Conservation (phyloP, 1,140 invertebrate genomes). For the Pachyrhynchus sulphureomaculatus region DNA sequence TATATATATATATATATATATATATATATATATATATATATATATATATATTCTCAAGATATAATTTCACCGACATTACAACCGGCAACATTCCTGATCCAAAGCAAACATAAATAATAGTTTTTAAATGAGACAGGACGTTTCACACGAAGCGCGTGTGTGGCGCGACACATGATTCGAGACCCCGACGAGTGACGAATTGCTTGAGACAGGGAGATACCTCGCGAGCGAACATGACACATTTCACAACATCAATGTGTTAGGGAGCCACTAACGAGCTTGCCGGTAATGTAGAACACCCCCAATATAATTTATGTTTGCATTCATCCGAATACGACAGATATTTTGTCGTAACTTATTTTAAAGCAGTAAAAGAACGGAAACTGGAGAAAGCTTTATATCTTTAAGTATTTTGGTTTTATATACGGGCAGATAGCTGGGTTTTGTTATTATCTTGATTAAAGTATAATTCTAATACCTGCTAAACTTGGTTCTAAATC, state of each 20-base stretch:
- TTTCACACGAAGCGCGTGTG: constrained; percentile 47
- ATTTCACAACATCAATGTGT: constrained; percentile 51
- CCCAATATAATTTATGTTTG: constrained; percentile 20
- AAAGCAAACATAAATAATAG: constrained; percentile 53
- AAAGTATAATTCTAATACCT: too few species aligned
- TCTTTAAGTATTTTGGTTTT: too few species aligned
- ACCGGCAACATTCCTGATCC: constrained; percentile 24
- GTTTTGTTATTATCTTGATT: too few species aligned
- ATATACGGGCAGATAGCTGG: too few species aligned
- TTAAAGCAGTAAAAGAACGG: too few species aligned
- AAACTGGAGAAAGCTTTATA: background rate
- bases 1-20: too few species aligned
- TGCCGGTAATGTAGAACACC: constrained; percentile 21
- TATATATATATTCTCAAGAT: too few species aligned
- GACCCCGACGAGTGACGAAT: constrained; percentile 51
- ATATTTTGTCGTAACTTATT: too few species aligned
- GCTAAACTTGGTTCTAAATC: too few species aligned
- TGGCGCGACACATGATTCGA: constrained; percentile 49
- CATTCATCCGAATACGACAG: too few species aligned
- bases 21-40: too few species aligned
- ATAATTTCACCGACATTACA: background rate
- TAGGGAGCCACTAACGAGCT: constrained; percentile 49
- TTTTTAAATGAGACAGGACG: constrained; percentile 55
- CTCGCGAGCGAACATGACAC: constrained; percentile 46
- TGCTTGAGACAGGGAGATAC: constrained; percentile 39